Evolutionary conservation across 2,888 invertebrate species (phyloP).

Genomic region (Cheilosia vulpina): DNA sequence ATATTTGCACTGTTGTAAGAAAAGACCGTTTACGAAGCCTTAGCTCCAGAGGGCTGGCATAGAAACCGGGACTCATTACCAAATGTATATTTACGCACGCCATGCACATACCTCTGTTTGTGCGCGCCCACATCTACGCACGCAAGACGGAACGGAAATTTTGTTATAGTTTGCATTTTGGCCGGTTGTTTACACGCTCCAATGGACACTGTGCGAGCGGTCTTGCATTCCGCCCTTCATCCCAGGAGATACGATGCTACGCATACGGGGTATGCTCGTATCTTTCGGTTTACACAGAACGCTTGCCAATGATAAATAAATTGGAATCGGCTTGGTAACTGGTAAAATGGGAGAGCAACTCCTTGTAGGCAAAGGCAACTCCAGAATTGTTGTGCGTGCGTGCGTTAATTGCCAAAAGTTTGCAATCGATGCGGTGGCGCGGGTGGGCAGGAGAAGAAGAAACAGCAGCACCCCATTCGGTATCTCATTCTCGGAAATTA

Average conservation of each 20-base stretch:
- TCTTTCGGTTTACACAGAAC: conserved; percentile 37
- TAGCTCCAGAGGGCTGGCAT: neutral
- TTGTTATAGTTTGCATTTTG: conserved; percentile 53
- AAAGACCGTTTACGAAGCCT: neutral
- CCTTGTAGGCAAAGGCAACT: conserved; percentile 32
- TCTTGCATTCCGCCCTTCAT: conserved; percentile 22
- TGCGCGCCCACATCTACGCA: neutral
- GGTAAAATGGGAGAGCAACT: conserved; percentile 35
- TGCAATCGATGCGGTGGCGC: conserved; percentile 38
- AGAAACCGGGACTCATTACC: conserved; percentile 27
- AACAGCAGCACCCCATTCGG: neutral
- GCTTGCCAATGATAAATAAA: conserved; percentile 64
- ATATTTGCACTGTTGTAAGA: conserved; percentile 1
- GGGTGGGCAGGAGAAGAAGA: neutral
- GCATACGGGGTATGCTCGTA: conserved; percentile 3
- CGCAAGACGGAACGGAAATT: conserved; percentile 21
- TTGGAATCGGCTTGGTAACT: conserved; percentile 26
- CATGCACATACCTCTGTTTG: conserved; percentile 7
- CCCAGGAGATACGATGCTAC: conserved; percentile 29
- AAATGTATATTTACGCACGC: conserved; percentile 30
- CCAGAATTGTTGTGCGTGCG: conserved; percentile 14
- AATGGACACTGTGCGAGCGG: conserved; percentile 40
- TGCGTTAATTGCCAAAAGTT: conserved; percentile 68
- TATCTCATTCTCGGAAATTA: conserved; percentile 68
- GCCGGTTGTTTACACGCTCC: conserved; percentile 61